Conservation (phyloP, 53 echinoderm and acorn worm species). For the Patiria pectinifera region DNA sequence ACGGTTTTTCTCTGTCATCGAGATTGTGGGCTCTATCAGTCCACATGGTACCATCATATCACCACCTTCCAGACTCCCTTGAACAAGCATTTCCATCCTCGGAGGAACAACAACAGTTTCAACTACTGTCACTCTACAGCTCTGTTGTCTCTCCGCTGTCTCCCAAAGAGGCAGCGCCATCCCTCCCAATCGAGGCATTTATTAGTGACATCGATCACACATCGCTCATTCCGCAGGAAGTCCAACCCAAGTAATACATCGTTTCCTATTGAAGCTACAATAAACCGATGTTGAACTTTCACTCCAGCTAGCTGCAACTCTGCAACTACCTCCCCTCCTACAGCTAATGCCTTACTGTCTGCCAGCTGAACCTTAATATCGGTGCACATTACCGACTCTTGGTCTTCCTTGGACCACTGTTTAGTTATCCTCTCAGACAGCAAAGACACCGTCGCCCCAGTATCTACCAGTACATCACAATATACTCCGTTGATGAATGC, state of each 20-base stretch:
- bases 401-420: background rate
- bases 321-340: background rate
- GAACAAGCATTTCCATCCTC: background rate
- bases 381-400: background rate
- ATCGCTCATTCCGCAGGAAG: slow-evolving; percentile 10
- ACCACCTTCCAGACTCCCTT: background rate
- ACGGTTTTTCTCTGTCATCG: background rate
- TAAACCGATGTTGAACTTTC: slow-evolving; percentile 10
- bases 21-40: background rate
- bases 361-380: slow-evolving; percentile 27
- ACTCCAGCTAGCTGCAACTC: background rate
- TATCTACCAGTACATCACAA: background rate
- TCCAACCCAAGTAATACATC: slow-evolving; percentile 56
- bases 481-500: background rate
- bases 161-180: slow-evolving; percentile 22
- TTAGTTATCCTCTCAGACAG: background rate
- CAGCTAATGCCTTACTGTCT: background rate
- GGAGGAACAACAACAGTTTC: slow-evolving; percentile 11
- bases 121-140: slow-evolving; percentile 3
- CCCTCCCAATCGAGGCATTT: slow-evolving; percentile 11
- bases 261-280: slow-evolving; percentile 38
- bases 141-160: slow-evolving; percentile 17
- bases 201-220: slow-evolving; percentile 24
- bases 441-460: slow-evolving; percentile 9
- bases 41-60: background rate